phyloP scores from a whole-genome alignment of 2,888 invertebrate species.

The Cheilosia pagana region DNA sequence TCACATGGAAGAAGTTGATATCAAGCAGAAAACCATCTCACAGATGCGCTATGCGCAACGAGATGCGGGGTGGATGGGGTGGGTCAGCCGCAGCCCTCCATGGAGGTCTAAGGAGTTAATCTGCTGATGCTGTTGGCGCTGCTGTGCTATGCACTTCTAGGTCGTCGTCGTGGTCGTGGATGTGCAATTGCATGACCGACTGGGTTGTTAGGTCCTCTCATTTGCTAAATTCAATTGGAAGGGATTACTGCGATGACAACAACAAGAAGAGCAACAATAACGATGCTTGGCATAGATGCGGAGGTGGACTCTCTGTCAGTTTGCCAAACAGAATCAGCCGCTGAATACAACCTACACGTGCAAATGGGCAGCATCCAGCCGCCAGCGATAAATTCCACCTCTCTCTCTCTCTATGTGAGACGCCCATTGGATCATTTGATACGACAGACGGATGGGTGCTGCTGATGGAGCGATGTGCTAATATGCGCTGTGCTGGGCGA shows the following conservation, averaged over 20 bases:
- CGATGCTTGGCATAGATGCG: slow-evolving; percentile 37
- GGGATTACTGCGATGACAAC: slow-evolving; percentile 68
- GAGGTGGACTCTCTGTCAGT: slow-evolving; percentile 73
- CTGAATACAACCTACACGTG: slow-evolving; percentile 70
- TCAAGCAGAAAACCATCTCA: slow-evolving; percentile 45
- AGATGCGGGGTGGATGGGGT: slow-evolving; percentile 32
- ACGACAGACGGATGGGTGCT: slow-evolving; percentile 66
- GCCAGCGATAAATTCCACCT: slow-evolving; percentile 67
- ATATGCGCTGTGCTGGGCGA: slow-evolving; percentile 36
- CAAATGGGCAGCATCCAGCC: slow-evolving; percentile 62
- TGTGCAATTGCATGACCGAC: slow-evolving; percentile 43
- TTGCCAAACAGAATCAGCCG: slow-evolving; percentile 69
- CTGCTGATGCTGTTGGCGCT: slow-evolving; percentile 73
- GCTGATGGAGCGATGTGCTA: slow-evolving; percentile 71
- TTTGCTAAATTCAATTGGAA: slow-evolving; percentile 74
- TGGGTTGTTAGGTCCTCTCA: slow-evolving; percentile 64
- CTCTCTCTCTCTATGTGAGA: slow-evolving; percentile 18
- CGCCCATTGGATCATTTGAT: slow-evolving; percentile 67
- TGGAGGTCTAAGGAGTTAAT: slow-evolving; percentile 73
- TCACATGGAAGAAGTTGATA: slow-evolving; percentile 54
- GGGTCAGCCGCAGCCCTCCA: slow-evolving; percentile 60
- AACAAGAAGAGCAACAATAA: slow-evolving; percentile 57
- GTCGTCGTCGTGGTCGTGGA: slow-evolving; percentile 13
- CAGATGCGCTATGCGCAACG: slow-evolving; percentile 18
- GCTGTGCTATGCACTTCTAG: slow-evolving; percentile 49